phyloP scores from a whole-genome alignment of 2,888 invertebrate genomes.

The Clostera curtula region DNA sequence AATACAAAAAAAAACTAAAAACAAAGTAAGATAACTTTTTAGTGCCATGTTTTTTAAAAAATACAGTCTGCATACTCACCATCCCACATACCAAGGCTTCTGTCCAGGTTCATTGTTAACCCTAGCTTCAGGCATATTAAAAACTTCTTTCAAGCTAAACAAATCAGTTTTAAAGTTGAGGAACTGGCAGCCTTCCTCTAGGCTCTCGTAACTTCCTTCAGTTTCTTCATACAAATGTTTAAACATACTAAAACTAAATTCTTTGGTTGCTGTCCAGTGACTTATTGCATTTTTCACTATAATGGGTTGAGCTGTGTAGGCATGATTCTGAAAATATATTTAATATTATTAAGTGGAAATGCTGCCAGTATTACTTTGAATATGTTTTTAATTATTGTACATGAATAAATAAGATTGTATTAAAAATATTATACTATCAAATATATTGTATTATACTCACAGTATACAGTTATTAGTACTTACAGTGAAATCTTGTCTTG shows the following conservation, averaged over 20 bases:
- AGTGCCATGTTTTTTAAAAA: too few relatives aligned
- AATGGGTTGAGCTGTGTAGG: conserved; percentile 87
- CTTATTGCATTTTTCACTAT: conserved; percentile 83
- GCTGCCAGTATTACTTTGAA: too few relatives aligned
- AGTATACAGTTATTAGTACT: conserved; percentile 15
- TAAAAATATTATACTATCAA: too few relatives aligned
- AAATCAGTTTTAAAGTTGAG: conserved; percentile 90
- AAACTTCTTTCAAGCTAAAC: conserved; percentile 83
- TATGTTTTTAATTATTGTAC: too few relatives aligned
- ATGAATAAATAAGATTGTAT: too few relatives aligned
- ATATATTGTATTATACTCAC: background rate
- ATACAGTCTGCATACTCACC: conserved; percentile 83
- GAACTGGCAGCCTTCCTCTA: conserved; percentile 89
- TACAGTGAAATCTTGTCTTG: conserved; percentile 79
- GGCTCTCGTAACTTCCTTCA: conserved; percentile 81
- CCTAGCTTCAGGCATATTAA: conserved; percentile 81
- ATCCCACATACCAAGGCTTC: conserved; percentile 92
- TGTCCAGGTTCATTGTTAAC: conserved; percentile 76
- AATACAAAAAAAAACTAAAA: too few relatives aligned
- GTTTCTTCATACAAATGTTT: conserved; percentile 80
- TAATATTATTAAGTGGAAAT: too few relatives aligned
- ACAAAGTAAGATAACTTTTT: too few relatives aligned
- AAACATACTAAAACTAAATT: conserved; percentile 80
- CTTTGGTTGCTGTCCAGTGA: conserved; percentile 84
- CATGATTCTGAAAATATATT: conserved; percentile 73